Evolutionary conservation across 2,797 vertebrate genomes (phyloP).

Genomic region (Cirrhinus molitorella): DNA sequence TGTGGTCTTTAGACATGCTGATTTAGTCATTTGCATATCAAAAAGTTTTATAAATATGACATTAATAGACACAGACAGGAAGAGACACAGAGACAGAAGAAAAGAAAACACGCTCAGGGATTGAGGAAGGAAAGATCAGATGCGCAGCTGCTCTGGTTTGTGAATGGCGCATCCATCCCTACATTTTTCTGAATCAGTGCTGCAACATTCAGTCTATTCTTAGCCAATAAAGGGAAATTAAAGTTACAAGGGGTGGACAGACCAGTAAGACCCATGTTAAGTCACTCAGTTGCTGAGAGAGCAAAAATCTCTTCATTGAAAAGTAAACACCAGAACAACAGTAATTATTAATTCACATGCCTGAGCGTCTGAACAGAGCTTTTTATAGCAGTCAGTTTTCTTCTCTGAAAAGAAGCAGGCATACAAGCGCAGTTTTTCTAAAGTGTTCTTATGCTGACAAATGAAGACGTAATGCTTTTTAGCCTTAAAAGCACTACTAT

Average conservation of each 20-base stretch:
- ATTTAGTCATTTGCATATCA: conserved; percentile 63
- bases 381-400: neutral
- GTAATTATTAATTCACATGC: conserved; percentile 11
- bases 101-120: conserved; percentile 7
- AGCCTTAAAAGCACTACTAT: conserved; percentile 9
- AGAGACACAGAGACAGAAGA: conserved; percentile 8
- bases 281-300: neutral
- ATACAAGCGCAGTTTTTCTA: neutral
- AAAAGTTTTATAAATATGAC: conserved; percentile 37
- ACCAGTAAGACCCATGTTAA: conserved; percentile 10
- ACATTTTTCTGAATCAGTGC: conserved; percentile 33
- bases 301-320: neutral
- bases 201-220: conserved; percentile 1
- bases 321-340: neutral
- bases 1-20: conserved; percentile 56
- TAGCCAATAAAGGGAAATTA: conserved; percentile 10
- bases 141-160: conserved; percentile 23
- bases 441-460: conserved; percentile 1
- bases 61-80: conserved; percentile 30
- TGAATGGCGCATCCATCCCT: conserved; percentile 12
- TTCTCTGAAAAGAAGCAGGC: neutral
- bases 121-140: conserved; percentile 26
- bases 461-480: neutral
- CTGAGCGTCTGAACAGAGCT: conserved; percentile 14
- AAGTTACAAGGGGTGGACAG: conserved; percentile 24